Conservation (phyloP, 2,113 vertebrate genomes). For the Mugil cephalus region DNA sequence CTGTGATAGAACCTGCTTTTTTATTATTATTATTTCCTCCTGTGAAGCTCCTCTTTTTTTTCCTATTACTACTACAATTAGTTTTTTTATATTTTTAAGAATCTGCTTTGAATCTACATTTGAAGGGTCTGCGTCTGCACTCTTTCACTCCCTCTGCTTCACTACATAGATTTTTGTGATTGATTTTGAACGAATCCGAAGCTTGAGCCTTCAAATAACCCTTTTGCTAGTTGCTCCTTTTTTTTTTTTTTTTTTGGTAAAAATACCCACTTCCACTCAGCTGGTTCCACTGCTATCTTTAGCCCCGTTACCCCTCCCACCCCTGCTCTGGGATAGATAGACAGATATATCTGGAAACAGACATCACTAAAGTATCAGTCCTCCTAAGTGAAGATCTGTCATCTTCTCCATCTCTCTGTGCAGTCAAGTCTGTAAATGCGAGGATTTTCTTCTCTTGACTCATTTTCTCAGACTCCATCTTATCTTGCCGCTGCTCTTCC, state of each 20-base stretch:
- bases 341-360: constrained; percentile 69
- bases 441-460: constrained; percentile 20
- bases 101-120: no score
- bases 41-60: constrained; percentile 1
- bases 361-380: constrained; percentile 33
- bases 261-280: constrained; percentile 1
- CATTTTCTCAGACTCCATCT: constrained; percentile 2
- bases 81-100: constrained; percentile 4
- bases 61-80: no score
- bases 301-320: constrained; percentile 47
- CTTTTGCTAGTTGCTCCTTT: background rate
- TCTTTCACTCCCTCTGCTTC: background rate
- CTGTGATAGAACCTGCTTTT: background rate
- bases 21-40: constrained; percentile 6
- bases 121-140: no score
- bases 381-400: constrained; percentile 1
- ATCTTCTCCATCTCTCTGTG: background rate
- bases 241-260: constrained; percentile 21
- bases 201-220: background rate
- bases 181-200: background rate
- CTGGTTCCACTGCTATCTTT: constrained; percentile 46
- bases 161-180: background rate
- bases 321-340: constrained; percentile 72
- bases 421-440: background rate
- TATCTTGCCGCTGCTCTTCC: constrained; percentile 3